These are phyloP conservation scores for Siniperca undulata DNA, from an alignment of 2,797 vertebrate genomes.

Conservation along the genomic window DNA sequence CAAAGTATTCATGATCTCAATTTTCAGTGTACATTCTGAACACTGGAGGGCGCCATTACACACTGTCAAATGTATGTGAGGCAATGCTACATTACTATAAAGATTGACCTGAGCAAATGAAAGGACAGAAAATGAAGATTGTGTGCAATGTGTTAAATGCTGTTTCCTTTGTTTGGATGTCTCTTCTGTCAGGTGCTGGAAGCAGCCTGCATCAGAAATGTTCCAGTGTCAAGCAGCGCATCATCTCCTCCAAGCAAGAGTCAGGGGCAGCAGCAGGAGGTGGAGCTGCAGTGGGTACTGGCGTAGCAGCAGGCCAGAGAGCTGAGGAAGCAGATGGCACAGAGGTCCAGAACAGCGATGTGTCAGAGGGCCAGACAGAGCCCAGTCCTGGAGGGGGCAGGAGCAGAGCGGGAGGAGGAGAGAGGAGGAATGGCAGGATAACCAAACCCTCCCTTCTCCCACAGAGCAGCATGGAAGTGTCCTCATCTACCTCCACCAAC, in stretches of 20 bases:
- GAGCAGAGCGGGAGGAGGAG: conserved; percentile 85
- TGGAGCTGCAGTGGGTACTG: conserved; percentile 83
- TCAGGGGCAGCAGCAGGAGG: conserved; percentile 87
- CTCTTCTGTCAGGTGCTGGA: conserved; percentile 90
- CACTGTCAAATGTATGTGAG: conserved; percentile 29
- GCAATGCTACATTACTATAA: not conserved
- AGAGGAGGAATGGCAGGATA: conserved; percentile 96
- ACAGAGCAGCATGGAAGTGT: conserved; percentile 98
- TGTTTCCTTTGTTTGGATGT: conserved; percentile 41
- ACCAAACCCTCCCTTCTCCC: conserved; percentile 95
- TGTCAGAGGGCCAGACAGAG: conserved; percentile 97
- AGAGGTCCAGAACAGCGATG: conserved; percentile 99
- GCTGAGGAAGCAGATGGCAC: conserved; percentile 90
- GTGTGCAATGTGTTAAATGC: not conserved
- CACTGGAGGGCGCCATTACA: conserved; percentile 76
- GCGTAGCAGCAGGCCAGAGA: conserved; percentile 79
- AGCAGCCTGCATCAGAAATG: conserved; percentile 99
- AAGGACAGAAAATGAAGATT: not conserved
- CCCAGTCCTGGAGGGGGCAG: conserved; percentile 85
- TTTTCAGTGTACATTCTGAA: conserved; percentile 51
- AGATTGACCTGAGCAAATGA: conserved; percentile 17
- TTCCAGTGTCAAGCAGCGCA: conserved; percentile 99
- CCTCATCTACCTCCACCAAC: conserved; percentile 91
- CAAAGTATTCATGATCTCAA: conserved; percentile 17
- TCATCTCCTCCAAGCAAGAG: conserved; percentile 99